Base-by-base conservation (phyloP, 2,113 vertebrate species). In the Sapayoa aenigma region DNA sequence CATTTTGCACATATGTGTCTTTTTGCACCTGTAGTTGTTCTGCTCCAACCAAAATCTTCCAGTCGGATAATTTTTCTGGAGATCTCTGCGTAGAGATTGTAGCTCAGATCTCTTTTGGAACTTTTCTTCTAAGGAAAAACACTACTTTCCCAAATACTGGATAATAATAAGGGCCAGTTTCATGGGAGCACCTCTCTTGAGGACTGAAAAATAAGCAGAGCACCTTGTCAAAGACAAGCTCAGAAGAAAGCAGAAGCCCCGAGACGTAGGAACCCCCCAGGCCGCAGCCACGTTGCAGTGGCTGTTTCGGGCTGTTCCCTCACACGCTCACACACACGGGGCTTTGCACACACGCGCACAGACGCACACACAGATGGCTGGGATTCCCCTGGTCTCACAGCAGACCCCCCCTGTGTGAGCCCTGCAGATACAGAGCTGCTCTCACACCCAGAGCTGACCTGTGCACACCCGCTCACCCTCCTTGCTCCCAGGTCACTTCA, bases 241-340 rank as follows among this genome's bases (percentile, higher is more conserved):
- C 14, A 28, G 44, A 84, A 63, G 20, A 65, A 68, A 33, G n/a
- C 27, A 60, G 63, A 87, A 84, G 17, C 22, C 31, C 44, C 6
- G 50, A 30, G 35, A 56, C 3, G 2, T 7, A 14, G 0, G 15
- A 72, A 39, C 9, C 9, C 2, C 1, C 1, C 5, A 42, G 50
- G 19, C 33, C 46, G 67, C 16, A 39, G 46, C 16, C 3, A 1
- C 8, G 1, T 44, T 76, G 5, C 79, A 44, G 11, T 39, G 68
- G 18, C 41, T 69, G 19, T 24, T 73, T 39, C 30, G 67, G 41
- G 12, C 46, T 44, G 13, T 74, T 78, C 22, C 7, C n/a, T n/a
- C n/a, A n/a, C n/a, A n/a, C n/a, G 3, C 27, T 66, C 52, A 14
- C 19, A 3, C 20, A 7, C 10, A 10, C 28, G 5, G 11, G 30